Base-by-base conservation (phyloP, 2,888 invertebrate species). In the Linnaemya vulpina region DNA sequence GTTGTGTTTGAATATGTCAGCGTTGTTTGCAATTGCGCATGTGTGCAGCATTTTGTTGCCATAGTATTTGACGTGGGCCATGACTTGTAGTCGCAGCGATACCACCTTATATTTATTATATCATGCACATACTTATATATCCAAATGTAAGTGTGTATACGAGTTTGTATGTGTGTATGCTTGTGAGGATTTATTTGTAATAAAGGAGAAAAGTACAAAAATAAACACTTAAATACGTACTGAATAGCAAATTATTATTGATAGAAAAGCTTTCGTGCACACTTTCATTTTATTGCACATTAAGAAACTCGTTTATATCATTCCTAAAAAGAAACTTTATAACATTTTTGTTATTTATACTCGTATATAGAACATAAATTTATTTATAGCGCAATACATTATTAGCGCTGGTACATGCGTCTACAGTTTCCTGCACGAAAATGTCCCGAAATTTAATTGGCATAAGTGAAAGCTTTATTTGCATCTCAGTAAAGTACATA, bases 381-480 rank as follows among this genome's bases (percentile, higher is more conserved):
- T 40, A 17, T 38, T 17, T 38, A 4, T 22, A 25, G 11, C 17
- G 8, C 17, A 55, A 60, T 76, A 71, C 20, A 67, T 49, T 35
- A 75, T 84, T 77, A 73, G 75, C 70, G 68, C 35, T 71, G 43
- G 51, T 60, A 62, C 17, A 46, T 65, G 67, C 20, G 55, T 38
- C 3, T 46, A 35, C 53, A 62, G 51, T 75, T 51, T 40, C 25
- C 60, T 63, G 43, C 58, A 67, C 60, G 20, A 77, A 68, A 49
- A 51, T 30, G 40, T n/a, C 25, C 15, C 51, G 46, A 30, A 30
- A 76, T 53, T 60, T 13, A 71, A 43, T 17, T 46, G 35, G 53
- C 10, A 40, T 30, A 30, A 53, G 22, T 51, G 60, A 62, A 40
- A 62, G 43, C n/a, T 68, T 77, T 68, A 35, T 71, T 71, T 71